Percentiles rank a stretch among this genome's conserved stretches.
These are phyloP conservation scores for Antrozous pallidus DNA, from an alignment of 2,797 vertebrate genomes.

Conservation along the genomic window DNA sequence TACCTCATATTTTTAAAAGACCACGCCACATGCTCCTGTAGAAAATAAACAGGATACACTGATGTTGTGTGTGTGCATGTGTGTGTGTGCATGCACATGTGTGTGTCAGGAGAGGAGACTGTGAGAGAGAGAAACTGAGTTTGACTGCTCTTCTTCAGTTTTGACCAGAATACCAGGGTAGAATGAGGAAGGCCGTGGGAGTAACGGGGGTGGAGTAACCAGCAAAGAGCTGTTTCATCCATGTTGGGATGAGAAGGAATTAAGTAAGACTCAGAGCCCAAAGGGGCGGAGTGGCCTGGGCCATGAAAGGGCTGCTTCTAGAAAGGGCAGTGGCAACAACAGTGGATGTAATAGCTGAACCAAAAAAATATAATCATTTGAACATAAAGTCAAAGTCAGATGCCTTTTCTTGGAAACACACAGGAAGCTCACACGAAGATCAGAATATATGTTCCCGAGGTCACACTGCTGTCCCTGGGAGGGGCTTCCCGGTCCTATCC, in stretches of 20 bases:
- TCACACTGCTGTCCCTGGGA: not conserved
- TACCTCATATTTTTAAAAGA: not conserved
- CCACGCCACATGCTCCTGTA: not conserved
- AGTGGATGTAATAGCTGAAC: not conserved
- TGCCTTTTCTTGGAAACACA: not conserved
- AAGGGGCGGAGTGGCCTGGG: not conserved
- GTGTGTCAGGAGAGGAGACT: not conserved
- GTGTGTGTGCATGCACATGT: not conserved
- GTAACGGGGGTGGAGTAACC: not conserved
- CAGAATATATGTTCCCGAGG: fast-evolving
- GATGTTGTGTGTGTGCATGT: fast-evolving
- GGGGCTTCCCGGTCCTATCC: fast-evolving
- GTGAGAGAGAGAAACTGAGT: not conserved
- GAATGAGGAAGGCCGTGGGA: not conserved
- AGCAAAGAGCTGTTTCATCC: not conserved
- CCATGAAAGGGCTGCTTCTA: not conserved
- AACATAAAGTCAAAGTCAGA: not conserved
- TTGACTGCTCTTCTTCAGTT: not conserved
- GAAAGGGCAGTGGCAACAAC: not conserved
- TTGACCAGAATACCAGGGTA: not conserved
- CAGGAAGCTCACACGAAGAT: not conserved
- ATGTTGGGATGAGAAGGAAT: not conserved
- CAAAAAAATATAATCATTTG: not conserved
- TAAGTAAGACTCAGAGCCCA: not conserved
- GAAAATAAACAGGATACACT: not conserved